Conservation (phyloP, 2,888 invertebrate species). For the Erebia palarica region DNA sequence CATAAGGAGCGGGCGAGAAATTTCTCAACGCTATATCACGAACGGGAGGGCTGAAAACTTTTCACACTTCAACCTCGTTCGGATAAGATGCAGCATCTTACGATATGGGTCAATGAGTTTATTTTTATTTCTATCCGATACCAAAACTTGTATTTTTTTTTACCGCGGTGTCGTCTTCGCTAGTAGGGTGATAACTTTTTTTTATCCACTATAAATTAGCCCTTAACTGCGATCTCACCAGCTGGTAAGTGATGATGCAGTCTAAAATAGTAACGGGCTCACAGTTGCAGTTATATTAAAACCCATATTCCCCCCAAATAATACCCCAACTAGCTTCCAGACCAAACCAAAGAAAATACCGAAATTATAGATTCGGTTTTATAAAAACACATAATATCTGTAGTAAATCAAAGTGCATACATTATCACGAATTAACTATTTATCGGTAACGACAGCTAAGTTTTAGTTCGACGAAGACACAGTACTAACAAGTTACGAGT, state of each 20-base stretch:
- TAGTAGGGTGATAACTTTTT: too few relatives aligned
- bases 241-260: too few relatives aligned
- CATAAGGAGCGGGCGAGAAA: constrained; percentile 9
- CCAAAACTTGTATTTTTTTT: not conserved
- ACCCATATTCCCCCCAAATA: too few relatives aligned
- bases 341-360: too few relatives aligned
- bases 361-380: too few relatives aligned
- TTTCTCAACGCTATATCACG: constrained; percentile 9
- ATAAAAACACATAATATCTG: too few relatives aligned
- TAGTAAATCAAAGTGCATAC: too few relatives aligned
- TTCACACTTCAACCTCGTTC: constrained; percentile 17
- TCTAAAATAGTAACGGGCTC: too few relatives aligned
- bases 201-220: too few relatives aligned
- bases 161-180: not conserved
- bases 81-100: constrained; percentile 11
- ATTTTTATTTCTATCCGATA: not conserved
- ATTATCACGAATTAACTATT: not conserved
- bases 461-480: not conserved
- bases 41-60: constrained; percentile 14
- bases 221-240: too few relatives aligned
- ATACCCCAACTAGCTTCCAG: too few relatives aligned
- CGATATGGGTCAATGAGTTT: constrained; percentile 17
- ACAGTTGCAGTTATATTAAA: too few relatives aligned
- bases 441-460: not conserved
- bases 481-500: constrained; percentile 2